Evolutionary conservation across 2,888 invertebrate species (phyloP), one percentile per base, ranked within the genome.

Genomic region (Drosophila phalerata): DNA sequence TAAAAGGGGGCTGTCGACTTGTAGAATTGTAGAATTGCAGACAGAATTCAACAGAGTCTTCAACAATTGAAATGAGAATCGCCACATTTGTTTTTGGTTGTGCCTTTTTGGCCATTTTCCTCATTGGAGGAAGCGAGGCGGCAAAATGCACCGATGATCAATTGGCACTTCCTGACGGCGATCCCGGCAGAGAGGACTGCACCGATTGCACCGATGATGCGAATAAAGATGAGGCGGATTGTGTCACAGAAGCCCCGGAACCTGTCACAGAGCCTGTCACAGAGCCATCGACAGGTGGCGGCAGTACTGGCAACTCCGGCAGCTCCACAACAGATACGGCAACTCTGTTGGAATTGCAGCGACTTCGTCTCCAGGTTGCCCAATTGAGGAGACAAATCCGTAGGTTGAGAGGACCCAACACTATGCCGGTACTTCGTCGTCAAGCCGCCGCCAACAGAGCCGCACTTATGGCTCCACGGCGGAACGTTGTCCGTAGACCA

Each of bases 101-200:
- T 40, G 48, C 28, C 48, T 11, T 60, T 8, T 8, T 49, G 11
- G 58, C 30, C 38, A 8, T 49, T 30, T 40, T 19, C 40, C 58
- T 60, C 11, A 49, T 42, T 13, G 30, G n/a, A 0, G 19, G 19
- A 40, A 32, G 8, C 38, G 8, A 32, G 10, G 48, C 58, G 5
- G 49, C 8, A 2, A 11, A 40, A 3, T 60, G 58, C 40, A 60
- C 58, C 4, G 40, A 30, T 0, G 40, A 17, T 0, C 11, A 60
- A 19, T 40, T 58, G 25, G 10, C 11, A 25, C 11, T 40, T 0
- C 40, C 48, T 1, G 49, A 2, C 2, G 49, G 22, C 0, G 58
- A 48, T 30, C 38, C 53, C 0, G 53, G 30, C 0, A 28, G 51
- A 25, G 13, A 25, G 0, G 51, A 1, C 3, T 61, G 60, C 34